Base-by-base conservation (phyloP, 37 sponge, comb jelly and placozoan species). In the Cladorhizidae sp. region DNA sequence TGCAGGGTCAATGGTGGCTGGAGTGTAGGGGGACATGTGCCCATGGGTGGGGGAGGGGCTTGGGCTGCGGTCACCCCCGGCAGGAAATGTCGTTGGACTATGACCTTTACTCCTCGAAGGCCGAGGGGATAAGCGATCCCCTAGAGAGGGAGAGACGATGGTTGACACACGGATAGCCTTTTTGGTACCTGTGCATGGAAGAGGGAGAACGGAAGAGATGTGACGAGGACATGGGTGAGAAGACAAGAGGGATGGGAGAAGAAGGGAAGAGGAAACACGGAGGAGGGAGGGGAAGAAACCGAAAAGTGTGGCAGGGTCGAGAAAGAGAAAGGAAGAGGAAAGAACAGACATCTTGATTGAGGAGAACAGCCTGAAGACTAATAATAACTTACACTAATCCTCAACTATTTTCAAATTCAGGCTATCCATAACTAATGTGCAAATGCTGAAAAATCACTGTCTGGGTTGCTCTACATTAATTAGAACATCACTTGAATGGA, bases 121-220 rank as follows among this genome's bases (percentile, higher is more conserved):
- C 1, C 71, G 45, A 36, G 71, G 74, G 74, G 43, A 41, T 17
- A 55, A 51, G 40, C 74, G 54, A 23, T 36, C 72, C 26, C 26
- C 54, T 7, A 14, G 23, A 2, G 69, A 40, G 14, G 72, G 81
- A 28, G 74, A 43, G 40, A 63, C 64, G 22, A 82, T 62, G 17
- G 74, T 72, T 45, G 64, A 61, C 31, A 62, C 79, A 7, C 64
- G 40, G 67, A 78, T 78, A 65, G 79, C 74, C 56, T 54, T 51
- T 56, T 74, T 40, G 74, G 74, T 29, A 18, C 57, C 74, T 71
- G 50, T 5, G 7, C 29, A 11, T 45, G 40, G 73, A 26, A 72
- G 40, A 41, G 51, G 26, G 51, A 45, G 49, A 72, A n/a, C 8
- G 28, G 25, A 9, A 37, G 35, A 69, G 8, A 37, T 11, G 12